Evolutionary conservation across 2,797 vertebrate species (phyloP).

Genomic region (Rhodeus uyekii): DNA sequence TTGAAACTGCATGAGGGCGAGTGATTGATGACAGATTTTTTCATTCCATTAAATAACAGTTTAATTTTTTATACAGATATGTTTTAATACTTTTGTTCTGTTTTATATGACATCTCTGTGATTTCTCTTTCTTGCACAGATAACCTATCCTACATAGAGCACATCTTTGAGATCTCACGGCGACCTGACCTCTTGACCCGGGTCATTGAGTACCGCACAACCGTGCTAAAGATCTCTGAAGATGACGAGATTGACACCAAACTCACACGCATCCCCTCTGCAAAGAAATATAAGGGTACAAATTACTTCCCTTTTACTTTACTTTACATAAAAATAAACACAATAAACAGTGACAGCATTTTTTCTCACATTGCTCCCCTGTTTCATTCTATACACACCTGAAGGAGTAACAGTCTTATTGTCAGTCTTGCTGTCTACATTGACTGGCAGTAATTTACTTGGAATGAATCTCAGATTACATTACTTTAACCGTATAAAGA

Average conservation of each 20-base stretch:
- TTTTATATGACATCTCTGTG: not conserved
- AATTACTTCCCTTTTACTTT: not conserved
- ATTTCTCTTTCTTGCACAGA: constrained; percentile 68
- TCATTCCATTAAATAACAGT: not conserved
- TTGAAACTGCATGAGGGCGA: not conserved
- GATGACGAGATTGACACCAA: constrained; percentile 96
- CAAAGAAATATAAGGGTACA: constrained; percentile 96
- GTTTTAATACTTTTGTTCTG: not conserved
- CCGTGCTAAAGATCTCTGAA: constrained; percentile 93
- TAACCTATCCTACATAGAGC: constrained; percentile 93
- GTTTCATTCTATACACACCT: not conserved
- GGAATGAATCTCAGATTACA: not conserved
- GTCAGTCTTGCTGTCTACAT: not conserved
- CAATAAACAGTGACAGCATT: not conserved
- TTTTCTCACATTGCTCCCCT: not conserved
- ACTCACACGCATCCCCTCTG: constrained; percentile 93
- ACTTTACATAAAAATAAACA: not conserved
- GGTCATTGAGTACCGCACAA: constrained; percentile 93
- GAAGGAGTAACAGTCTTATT: not conserved
- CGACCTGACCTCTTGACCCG: constrained; percentile 91
- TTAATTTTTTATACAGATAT: not conserved
- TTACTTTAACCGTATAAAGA: not conserved
- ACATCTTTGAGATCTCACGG: constrained; percentile 96
- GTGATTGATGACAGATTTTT: not conserved
- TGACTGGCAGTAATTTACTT: not conserved